A percentile compares a stretch with the other conserved stretches of the same genome.
Conservation (phyloP, 2,888 invertebrate genomes). For the Oxycera nigricornis region DNA sequence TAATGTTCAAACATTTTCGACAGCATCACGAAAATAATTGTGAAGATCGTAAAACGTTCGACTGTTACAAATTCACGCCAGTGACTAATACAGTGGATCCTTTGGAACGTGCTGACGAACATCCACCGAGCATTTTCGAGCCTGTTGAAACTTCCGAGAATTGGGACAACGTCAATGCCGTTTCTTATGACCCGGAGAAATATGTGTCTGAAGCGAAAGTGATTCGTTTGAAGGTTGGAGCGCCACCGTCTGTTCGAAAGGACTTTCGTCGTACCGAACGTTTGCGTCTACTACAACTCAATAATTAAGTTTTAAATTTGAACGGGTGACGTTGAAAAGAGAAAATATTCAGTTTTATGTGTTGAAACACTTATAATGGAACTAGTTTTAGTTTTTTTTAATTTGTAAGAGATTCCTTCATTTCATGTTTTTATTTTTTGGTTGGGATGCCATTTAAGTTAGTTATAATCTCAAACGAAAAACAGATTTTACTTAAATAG, state of each 20-base stretch:
- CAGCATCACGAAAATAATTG: constrained; percentile 19
- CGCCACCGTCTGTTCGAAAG: constrained; percentile 23
- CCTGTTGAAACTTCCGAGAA: constrained; percentile 4
- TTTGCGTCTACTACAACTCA: not conserved
- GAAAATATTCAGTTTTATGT: not conserved
- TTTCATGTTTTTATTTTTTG: no score
- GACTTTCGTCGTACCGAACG: constrained; percentile 23
- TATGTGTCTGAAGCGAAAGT: constrained; percentile 3
- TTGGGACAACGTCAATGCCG: constrained; percentile 5
- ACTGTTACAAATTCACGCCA: constrained; percentile 9
- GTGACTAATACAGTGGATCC: not conserved
- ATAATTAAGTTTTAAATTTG: no score
- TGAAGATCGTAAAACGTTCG: not conserved
- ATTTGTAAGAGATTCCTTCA: not conserved
- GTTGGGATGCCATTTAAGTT: no score
- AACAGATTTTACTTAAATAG: no score
- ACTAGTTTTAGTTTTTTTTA: not conserved
- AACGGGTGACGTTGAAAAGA: not conserved
- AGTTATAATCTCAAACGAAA: no score
- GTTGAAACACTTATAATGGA: not conserved
- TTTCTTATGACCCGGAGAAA: constrained; percentile 17
- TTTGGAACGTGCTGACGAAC: not conserved
- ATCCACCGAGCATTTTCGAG: not conserved
- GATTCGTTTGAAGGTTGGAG: not conserved
- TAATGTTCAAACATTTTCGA: not conserved